These are phyloP conservation scores for Yponomeuta sedellus DNA, from an alignment of 2,888 invertebrate genomes.

Conservation along the genomic window DNA sequence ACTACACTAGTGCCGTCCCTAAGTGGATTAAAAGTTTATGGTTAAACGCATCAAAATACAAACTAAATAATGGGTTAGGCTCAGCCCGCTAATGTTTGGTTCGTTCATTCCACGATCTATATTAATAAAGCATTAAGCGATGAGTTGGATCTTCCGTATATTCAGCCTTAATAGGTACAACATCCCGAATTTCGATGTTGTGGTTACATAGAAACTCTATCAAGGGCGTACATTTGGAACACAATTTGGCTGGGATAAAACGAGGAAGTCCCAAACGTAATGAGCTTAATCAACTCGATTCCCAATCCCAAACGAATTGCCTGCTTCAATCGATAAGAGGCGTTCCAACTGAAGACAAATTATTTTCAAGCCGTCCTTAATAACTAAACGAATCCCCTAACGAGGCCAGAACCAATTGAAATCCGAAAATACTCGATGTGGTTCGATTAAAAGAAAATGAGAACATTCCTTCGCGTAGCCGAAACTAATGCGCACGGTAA, in stretches of 20 bases:
- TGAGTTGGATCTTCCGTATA: no score
- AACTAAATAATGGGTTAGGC: constrained; percentile 11
- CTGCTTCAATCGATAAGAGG: not conserved
- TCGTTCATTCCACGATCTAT: not conserved
- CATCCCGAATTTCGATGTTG: not conserved
- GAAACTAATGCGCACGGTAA: constrained; percentile 44
- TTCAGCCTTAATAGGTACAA: no score
- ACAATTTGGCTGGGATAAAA: not conserved
- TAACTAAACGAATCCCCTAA: constrained; percentile 19
- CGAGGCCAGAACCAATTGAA: constrained; percentile 45
- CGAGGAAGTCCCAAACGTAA: not conserved
- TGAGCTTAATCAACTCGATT: not conserved
- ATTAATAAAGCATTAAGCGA: not conserved
- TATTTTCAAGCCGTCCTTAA: not conserved
- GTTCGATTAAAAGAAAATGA: constrained; percentile 53
- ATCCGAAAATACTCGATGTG: constrained; percentile 44
- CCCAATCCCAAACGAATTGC: not conserved
- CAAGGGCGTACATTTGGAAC: not conserved
- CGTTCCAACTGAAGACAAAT: constrained; percentile 1
- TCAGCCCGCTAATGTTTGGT: constrained; percentile 1
- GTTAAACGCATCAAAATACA: constrained; percentile 1
- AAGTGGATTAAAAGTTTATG: constrained; percentile 10
- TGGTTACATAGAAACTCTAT: not conserved
- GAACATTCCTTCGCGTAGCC: constrained; percentile 50
- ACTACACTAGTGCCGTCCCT: not conserved